Evolutionary conservation across 2,888 invertebrate species (phyloP).

Genomic region (Temnothorax unifasciatus): DNA sequence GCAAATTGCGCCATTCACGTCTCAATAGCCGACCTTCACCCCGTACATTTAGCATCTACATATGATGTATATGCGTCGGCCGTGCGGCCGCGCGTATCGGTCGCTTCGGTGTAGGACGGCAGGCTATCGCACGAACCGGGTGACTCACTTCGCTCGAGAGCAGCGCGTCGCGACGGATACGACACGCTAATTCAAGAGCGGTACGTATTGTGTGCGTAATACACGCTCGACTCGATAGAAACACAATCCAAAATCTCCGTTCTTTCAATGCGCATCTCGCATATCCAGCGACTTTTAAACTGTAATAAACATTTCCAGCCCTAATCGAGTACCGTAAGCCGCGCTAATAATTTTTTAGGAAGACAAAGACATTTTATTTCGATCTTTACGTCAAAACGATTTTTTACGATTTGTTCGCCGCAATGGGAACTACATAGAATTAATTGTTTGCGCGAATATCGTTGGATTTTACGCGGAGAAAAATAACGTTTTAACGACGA

Average conservation of each 20-base stretch:
- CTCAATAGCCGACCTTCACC: slow-evolving; percentile 82
- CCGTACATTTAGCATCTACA: slow-evolving; percentile 66
- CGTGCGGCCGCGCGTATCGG: slow-evolving; percentile 39
- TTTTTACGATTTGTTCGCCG: background rate
- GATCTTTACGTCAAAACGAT: background rate
- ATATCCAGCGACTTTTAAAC: background rate
- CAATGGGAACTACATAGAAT: slow-evolving; percentile 3
- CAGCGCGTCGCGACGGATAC: slow-evolving; percentile 23
- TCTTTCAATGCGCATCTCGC: background rate
- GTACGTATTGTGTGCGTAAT: background rate
- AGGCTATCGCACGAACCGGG: slow-evolving; percentile 46
- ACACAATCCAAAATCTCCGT: background rate
- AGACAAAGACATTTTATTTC: background rate
- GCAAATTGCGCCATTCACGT: slow-evolving; percentile 74
- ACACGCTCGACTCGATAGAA: slow-evolving; percentile 15
- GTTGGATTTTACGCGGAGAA: background rate
- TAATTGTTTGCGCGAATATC: slow-evolving; percentile 29
- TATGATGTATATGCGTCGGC: slow-evolving; percentile 47
- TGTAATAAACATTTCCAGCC: background rate
- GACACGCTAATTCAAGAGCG: slow-evolving; percentile 1
- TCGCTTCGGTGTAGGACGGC: slow-evolving; percentile 33
- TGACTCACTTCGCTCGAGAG: slow-evolving; percentile 47
- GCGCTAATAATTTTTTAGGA: background rate
- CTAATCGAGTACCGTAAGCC: background rate
- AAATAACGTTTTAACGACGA: slow-evolving; percentile 20